These are phyloP conservation scores for Smithornis capensis DNA, from an alignment of 2,113 vertebrate genomes.

Conservation along the genomic window DNA sequence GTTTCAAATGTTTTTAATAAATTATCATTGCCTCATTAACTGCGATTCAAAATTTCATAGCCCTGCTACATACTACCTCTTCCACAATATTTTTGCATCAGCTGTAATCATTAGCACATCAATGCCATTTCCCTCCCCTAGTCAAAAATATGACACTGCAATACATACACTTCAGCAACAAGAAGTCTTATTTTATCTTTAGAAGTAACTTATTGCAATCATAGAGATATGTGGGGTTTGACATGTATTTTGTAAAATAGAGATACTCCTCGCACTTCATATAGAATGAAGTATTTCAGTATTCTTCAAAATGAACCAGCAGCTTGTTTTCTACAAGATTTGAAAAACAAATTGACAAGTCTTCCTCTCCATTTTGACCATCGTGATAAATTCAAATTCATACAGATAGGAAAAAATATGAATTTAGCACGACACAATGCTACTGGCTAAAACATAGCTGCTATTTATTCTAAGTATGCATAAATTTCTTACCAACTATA, in stretches of 20 bases:
- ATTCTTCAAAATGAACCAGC: background rate
- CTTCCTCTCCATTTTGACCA: background rate
- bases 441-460: background rate
- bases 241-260: background rate
- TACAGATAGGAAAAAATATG: background rate
- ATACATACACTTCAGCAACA: background rate
- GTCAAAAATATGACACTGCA: background rate
- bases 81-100: background rate
- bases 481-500: background rate
- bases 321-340: background rate
- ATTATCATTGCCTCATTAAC: background rate
- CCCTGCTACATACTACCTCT: background rate
- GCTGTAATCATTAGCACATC: background rate
- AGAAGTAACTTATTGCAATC: background rate
- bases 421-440: background rate
- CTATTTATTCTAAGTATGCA: background rate
- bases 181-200: background rate
- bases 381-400: background rate
- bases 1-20: background rate
- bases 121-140: background rate
- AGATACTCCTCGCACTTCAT: background rate
- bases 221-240: background rate
- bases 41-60: background rate
- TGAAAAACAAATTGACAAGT: background rate
- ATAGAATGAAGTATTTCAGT: background rate